These are phyloP conservation scores for Opisthocomus hoazin DNA, from an alignment of 2,113 vertebrate species.

Conservation along the genomic window DNA sequence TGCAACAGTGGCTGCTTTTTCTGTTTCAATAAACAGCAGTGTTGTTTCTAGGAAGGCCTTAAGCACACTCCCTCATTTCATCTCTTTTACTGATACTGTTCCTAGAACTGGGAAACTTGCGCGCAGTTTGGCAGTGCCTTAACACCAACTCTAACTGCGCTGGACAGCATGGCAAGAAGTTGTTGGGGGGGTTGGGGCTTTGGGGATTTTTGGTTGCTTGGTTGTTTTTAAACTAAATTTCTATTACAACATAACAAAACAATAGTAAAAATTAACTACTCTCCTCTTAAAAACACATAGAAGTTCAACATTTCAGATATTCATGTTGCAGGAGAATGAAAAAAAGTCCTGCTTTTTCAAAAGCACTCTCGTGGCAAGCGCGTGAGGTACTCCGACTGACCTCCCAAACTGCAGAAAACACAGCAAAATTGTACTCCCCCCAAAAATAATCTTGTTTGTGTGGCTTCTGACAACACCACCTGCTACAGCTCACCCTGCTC, in stretches of 20 bases:
- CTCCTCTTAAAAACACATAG: background rate
- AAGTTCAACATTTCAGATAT: background rate
- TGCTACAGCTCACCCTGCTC: background rate
- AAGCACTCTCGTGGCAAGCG: background rate
- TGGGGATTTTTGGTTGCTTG: background rate
- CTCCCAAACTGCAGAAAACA: background rate
- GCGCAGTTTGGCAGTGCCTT: background rate
- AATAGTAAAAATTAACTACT: background rate
- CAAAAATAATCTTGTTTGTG: background rate
- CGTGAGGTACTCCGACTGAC: background rate
- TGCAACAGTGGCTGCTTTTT: background rate
- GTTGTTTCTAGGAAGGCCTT: constrained; percentile 35
- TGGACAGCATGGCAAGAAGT: background rate
- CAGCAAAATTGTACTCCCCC: background rate
- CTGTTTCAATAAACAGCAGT: background rate
- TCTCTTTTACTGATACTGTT: background rate
- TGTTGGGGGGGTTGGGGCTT: background rate
- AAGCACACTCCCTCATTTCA: background rate
- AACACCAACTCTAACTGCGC: background rate
- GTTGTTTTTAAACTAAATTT: background rate
- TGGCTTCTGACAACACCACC: background rate
- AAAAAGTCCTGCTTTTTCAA: background rate
- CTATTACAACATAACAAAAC: background rate
- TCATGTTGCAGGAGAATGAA: background rate
- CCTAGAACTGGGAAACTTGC: constrained; percentile 15